phyloP scores from a whole-genome alignment of 2,797 vertebrate genomes.

The Sparus aurata region DNA sequence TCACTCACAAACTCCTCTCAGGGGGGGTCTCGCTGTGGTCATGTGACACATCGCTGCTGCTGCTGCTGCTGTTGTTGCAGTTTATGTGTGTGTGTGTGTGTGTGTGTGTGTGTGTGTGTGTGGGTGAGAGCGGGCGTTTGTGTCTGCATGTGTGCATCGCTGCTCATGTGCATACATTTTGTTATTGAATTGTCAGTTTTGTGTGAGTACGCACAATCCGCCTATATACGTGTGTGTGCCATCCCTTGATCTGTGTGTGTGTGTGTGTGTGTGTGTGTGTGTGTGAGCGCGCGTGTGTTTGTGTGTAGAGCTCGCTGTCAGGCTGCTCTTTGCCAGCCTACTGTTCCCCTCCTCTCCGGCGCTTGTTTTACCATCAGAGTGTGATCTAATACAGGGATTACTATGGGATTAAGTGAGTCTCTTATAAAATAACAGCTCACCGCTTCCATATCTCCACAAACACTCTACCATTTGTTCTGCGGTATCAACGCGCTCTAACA shows the following conservation, averaged over 20 bases:
- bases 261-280: slow-evolving; percentile 22
- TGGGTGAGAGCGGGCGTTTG: slow-evolving; percentile 43
- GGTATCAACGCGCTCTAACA: slow-evolving; percentile 38
- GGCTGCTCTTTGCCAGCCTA: slow-evolving; percentile 46
- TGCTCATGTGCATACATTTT: slow-evolving; percentile 49
- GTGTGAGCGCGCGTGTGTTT: slow-evolving; percentile 10
- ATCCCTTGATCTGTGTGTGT: background rate
- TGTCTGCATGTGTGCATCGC: slow-evolving; percentile 28
- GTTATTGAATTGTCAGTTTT: slow-evolving; percentile 42
- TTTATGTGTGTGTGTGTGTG: slow-evolving; percentile 37
- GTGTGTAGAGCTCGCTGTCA: slow-evolving; percentile 28
- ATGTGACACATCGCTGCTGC: slow-evolving; percentile 67
- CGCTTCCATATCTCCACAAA: slow-evolving; percentile 45
- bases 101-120: slow-evolving; percentile 37
- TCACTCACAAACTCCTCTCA: slow-evolving; percentile 69
- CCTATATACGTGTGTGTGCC: slow-evolving; percentile 7
- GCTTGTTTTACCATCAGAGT: slow-evolving; percentile 69
- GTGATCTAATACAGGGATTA: slow-evolving; percentile 79
- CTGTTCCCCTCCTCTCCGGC: slow-evolving; percentile 25
- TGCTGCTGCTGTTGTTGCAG: slow-evolving; percentile 56
- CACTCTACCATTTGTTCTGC: slow-evolving; percentile 58
- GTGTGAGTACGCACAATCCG: slow-evolving; percentile 10
- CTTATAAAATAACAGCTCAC: slow-evolving; percentile 71
- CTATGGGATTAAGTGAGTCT: slow-evolving; percentile 71
- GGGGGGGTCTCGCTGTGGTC: slow-evolving; percentile 57